phyloP scores from a whole-genome alignment of 37 sponge, comb jelly and placozoan species.

The Agelas oroides region DNA sequence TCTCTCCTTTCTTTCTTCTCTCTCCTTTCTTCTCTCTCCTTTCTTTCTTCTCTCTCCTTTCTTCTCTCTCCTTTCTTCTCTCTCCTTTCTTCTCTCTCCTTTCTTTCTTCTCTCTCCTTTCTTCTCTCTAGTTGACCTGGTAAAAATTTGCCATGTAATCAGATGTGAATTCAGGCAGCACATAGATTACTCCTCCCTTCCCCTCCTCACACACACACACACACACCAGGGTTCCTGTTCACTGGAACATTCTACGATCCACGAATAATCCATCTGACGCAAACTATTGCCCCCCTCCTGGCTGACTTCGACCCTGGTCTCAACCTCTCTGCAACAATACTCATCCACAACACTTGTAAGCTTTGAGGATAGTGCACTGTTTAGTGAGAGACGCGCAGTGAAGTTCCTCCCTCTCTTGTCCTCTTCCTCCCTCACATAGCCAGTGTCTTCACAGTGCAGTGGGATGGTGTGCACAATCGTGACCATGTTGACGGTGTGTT shows the following conservation, averaged over 20 bases:
- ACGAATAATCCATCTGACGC: slow-evolving; percentile 46
- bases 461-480: slow-evolving; percentile 60
- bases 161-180: no score
- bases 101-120: background rate
- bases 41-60: slow-evolving; percentile 16
- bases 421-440: slow-evolving; percentile 3
- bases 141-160: no score
- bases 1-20: slow-evolving; percentile 20
- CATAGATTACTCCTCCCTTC: no score
- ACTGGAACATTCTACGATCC: slow-evolving; percentile 47
- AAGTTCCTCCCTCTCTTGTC: background rate
- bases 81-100: slow-evolving; percentile 1
- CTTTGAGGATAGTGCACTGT: background rate
- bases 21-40: slow-evolving; percentile 23
- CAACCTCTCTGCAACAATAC: slow-evolving; percentile 47
- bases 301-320: slow-evolving; percentile 77
- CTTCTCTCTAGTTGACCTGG: slow-evolving; percentile 33
- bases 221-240: slow-evolving; percentile 82
- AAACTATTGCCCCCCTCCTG: slow-evolving; percentile 80
- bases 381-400: background rate
- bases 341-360: slow-evolving; percentile 53
- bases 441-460: slow-evolving; percentile 75
- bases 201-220: no score
- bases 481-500: slow-evolving; percentile 54
- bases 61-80: background rate